These are phyloP conservation scores for Cynaeus angustus DNA, from an alignment of 2,888 invertebrate species.

Conservation along the genomic window DNA sequence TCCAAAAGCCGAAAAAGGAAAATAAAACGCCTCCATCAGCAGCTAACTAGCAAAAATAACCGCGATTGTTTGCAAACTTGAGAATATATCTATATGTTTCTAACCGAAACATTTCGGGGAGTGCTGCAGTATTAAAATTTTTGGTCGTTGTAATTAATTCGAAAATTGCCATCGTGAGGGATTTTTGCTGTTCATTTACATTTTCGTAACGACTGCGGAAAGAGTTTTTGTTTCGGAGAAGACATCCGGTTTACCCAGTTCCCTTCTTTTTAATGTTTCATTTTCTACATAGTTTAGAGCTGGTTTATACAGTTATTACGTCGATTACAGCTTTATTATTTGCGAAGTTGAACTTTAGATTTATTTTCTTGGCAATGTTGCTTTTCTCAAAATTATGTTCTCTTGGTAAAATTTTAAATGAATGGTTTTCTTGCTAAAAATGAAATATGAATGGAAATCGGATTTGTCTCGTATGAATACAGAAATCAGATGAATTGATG, in stretches of 20 bases:
- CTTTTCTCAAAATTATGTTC: not conserved
- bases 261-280: not conserved
- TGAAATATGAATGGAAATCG: not conserved
- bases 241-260: slow-evolving; percentile 1
- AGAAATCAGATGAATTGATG: not conserved
- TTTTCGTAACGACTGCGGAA: slow-evolving; percentile 4
- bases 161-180: not conserved
- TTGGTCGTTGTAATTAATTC: not conserved
- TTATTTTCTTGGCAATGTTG: not conserved
- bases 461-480: not conserved
- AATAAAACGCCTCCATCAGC: no score
- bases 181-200: slow-evolving; percentile 2
- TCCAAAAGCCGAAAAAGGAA: no score
- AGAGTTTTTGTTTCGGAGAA: not conserved
- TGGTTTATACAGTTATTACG: slow-evolving; percentile 1
- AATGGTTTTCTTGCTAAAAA: no score
- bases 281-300: not conserved
- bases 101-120: no score
- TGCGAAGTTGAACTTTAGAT: not conserved
- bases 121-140: no score
- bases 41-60: no score
- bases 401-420: not conserved
- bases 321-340: not conserved
- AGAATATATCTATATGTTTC: no score
- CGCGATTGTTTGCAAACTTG: no score